Percentiles rank a stretch among this genome's conserved stretches.
Evolutionary conservation across 2,113 vertebrate genomes (phyloP).

Genomic region (Pleuronectes platessa): DNA sequence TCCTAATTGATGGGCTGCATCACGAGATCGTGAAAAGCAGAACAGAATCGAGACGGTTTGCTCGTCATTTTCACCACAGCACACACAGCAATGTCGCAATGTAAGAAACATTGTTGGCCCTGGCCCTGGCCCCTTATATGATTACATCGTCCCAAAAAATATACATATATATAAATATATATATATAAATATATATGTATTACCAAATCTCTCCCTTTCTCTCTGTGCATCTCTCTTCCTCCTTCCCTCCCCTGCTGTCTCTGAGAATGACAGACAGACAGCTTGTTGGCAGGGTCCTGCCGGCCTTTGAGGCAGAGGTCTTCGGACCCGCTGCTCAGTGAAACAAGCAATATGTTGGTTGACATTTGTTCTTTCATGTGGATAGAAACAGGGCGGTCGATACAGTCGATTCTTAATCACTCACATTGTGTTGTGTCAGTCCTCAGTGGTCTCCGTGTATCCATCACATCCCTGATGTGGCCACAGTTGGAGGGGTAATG

Average conservation of each 20-base stretch:
- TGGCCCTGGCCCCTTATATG: too few relatives aligned
- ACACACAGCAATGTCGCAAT: too few relatives aligned
- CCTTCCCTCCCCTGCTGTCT: not conserved
- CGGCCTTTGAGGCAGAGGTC: not conserved
- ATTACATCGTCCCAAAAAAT: too few relatives aligned
- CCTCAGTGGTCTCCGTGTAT: not conserved
- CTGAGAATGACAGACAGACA: slow-evolving; percentile 22
- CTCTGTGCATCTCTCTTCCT: not conserved
- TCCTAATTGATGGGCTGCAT: too few relatives aligned
- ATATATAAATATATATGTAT: too few relatives aligned
- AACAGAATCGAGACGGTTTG: too few relatives aligned
- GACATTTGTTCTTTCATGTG: not conserved
- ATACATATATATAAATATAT: too few relatives aligned
- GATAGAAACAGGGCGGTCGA: not conserved
- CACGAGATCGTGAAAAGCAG: too few relatives aligned
- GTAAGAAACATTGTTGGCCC: too few relatives aligned
- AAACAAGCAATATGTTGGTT: not conserved
- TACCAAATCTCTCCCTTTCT: not conserved
- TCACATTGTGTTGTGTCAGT: not conserved
- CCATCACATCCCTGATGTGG: not conserved
- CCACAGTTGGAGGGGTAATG: slow-evolving; percentile 12
- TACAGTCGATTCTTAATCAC: not conserved
- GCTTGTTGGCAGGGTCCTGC: slow-evolving; percentile 2
- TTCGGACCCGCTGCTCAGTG: not conserved
- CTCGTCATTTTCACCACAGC: too few relatives aligned